Evolutionary conservation across 2,797 vertebrate species (phyloP).

Genomic region (Lagorchestes hirsutus): DNA sequence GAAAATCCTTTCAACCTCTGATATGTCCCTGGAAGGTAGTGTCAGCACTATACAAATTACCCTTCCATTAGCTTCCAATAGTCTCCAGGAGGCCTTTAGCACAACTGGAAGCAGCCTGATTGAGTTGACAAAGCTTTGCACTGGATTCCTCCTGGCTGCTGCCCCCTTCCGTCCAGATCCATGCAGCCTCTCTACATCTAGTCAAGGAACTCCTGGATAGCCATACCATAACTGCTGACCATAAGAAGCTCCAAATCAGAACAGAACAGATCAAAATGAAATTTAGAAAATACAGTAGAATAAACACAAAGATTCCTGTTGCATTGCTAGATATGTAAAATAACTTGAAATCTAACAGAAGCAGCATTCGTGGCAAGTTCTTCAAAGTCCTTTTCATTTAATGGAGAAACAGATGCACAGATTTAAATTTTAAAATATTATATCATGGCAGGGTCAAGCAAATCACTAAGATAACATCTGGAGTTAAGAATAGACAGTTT

Average conservation of each 20-base stretch:
- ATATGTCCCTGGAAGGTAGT: not conserved
- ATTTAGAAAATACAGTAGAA: not conserved
- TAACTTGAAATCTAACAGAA: not conserved
- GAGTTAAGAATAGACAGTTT: not conserved
- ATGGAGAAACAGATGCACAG: not conserved
- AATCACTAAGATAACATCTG: not conserved
- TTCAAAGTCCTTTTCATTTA: not conserved
- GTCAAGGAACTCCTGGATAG: not conserved
- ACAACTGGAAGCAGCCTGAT: not conserved
- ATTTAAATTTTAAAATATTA: not conserved
- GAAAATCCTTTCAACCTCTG: not conserved
- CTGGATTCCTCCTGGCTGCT: not conserved
- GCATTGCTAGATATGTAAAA: not conserved
- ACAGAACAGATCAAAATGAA: constrained; percentile 16
- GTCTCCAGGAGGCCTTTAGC: not conserved
- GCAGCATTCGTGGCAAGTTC: not conserved
- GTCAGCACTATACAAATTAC: not conserved
- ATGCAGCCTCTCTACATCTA: not conserved
- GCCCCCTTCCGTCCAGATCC: not conserved
- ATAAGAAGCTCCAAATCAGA: constrained; percentile 15
- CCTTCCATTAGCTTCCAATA: not conserved
- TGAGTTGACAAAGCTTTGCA: not conserved
- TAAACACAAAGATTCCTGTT: constrained; percentile 8
- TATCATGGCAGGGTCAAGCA: not conserved
- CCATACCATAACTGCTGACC: not conserved